phyloP scores from a whole-genome alignment of 1,140 invertebrate species.

The Copidosoma floridanum region DNA sequence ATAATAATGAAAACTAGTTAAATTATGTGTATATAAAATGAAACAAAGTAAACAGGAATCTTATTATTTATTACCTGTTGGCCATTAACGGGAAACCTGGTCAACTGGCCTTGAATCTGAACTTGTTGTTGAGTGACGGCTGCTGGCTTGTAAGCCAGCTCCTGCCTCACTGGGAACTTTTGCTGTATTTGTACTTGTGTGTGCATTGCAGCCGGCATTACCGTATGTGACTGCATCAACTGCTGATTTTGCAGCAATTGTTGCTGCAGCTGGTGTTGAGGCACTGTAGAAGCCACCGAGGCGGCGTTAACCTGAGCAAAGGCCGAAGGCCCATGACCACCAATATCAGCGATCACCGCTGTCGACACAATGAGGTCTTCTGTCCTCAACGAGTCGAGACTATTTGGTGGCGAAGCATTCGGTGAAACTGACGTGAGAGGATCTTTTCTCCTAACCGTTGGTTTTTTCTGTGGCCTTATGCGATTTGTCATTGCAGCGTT shows the following conservation, averaged over 20 bases:
- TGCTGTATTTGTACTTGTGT: constrained; percentile 50
- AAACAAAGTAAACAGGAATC: neutral
- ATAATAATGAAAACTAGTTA: neutral
- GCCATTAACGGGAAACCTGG: constrained; percentile 48
- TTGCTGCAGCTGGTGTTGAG: constrained; percentile 30
- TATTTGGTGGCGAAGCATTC: constrained; percentile 44
- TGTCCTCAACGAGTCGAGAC: constrained; percentile 45
- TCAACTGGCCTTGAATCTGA: constrained; percentile 44
- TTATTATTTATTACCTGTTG: constrained; percentile 38
- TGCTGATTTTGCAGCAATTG: constrained; percentile 3
- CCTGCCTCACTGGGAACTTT: constrained; percentile 51
- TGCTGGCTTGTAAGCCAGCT: constrained; percentile 42
- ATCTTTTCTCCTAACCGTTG: constrained; percentile 53
- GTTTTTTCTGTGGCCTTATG: constrained; percentile 53
- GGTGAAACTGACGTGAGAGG: constrained; percentile 31
- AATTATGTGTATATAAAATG: neutral
- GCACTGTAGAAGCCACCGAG: constrained; percentile 51
- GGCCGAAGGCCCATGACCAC: constrained; percentile 44
- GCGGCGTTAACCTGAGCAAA: constrained; percentile 50
- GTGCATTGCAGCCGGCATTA: constrained; percentile 32
- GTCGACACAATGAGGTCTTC: constrained; percentile 47
- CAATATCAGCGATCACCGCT: constrained; percentile 31
- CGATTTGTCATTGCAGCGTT: constrained; percentile 49
- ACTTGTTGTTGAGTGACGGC: constrained; percentile 21
- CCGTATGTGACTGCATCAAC: constrained; percentile 17